Percentiles rank a stretch among this genome's conserved stretches.
phyloP scores from a whole-genome alignment of 1,140 invertebrate genomes.

The Metopolophium dirhodum region DNA sequence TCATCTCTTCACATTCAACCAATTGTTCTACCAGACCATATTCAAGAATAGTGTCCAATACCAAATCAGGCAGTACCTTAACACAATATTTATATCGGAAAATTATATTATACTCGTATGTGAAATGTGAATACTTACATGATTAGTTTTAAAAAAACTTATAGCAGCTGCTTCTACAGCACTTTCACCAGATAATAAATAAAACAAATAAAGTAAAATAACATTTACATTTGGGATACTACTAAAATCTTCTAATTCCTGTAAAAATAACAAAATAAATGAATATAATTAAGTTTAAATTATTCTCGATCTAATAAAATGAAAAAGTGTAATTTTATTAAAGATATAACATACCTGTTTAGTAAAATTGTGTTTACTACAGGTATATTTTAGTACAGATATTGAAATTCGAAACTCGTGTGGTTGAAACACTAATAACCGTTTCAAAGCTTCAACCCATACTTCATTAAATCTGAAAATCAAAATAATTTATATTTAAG shows the following conservation, averaged over 20 bases:
- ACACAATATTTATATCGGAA: neutral
- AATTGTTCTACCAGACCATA: conserved; percentile 48
- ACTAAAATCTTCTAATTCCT: conserved; percentile 45
- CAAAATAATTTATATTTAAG: neutral
- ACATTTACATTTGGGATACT: neutral
- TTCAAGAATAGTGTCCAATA: conserved; percentile 50
- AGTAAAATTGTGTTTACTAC: conserved; percentile 46
- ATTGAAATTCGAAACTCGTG: conserved; percentile 21
- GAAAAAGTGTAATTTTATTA: neutral
- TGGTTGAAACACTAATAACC: conserved; percentile 29
- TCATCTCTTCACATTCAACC: conserved; percentile 33
- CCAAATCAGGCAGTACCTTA: conserved; percentile 29
- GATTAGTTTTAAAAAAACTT: conserved; percentile 36
- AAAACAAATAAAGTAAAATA: conserved; percentile 29
- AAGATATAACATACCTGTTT: neutral
- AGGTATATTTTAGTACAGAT: conserved; percentile 34
- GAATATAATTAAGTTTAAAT: neutral
- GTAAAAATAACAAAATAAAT: neutral
- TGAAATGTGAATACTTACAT: neutral
- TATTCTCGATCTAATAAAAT: neutral
- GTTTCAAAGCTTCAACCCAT: conserved; percentile 24
- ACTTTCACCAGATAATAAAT: conserved; percentile 53
- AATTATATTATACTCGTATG: neutral
- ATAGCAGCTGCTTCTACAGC: conserved; percentile 36
- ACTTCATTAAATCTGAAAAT: conserved; percentile 33